These are phyloP conservation scores for Trachythela sp. DNA, from an alignment of 64 coral and sea anemone species.

Conservation along the genomic window DNA sequence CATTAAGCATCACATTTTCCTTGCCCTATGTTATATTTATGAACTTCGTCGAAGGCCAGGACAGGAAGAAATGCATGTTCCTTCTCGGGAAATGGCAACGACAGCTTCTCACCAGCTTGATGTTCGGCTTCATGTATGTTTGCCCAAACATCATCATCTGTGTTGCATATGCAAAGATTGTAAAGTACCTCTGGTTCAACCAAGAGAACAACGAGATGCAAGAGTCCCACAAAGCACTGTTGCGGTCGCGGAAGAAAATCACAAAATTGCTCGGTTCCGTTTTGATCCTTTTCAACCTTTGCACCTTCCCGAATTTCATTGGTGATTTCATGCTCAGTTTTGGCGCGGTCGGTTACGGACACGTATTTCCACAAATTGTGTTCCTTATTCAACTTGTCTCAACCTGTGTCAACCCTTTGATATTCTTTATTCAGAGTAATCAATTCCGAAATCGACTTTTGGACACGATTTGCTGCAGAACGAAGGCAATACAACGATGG, in stretches of 20 bases:
- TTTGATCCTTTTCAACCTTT: background rate
- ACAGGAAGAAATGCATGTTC: background rate
- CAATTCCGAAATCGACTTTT: background rate
- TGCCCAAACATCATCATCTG: background rate
- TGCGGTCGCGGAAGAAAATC: background rate
- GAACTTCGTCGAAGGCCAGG: background rate
- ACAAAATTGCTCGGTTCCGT: constrained; percentile 23
- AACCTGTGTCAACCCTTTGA: constrained; percentile 8
- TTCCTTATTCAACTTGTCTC: background rate
- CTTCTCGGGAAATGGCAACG: background rate
- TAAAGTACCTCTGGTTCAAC: constrained; percentile 1
- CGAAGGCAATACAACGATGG: background rate
- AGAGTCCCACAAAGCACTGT: background rate
- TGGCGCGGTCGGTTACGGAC: background rate
- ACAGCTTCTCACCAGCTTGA: background rate
- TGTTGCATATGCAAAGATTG: background rate
- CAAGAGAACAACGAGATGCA: background rate
- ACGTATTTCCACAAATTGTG: background rate
- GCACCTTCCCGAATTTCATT: background rate
- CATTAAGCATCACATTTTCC: background rate
- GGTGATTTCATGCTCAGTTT: constrained; percentile 2
- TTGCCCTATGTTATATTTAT: constrained; percentile 16
- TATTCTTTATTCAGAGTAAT: constrained; percentile 9
- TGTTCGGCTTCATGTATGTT: background rate
- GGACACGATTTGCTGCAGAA: background rate